Evolutionary conservation across 2,888 invertebrate genomes (phyloP), one percentile per base, ranked within the genome.

Genomic region (Rhamnusium bicolor): DNA sequence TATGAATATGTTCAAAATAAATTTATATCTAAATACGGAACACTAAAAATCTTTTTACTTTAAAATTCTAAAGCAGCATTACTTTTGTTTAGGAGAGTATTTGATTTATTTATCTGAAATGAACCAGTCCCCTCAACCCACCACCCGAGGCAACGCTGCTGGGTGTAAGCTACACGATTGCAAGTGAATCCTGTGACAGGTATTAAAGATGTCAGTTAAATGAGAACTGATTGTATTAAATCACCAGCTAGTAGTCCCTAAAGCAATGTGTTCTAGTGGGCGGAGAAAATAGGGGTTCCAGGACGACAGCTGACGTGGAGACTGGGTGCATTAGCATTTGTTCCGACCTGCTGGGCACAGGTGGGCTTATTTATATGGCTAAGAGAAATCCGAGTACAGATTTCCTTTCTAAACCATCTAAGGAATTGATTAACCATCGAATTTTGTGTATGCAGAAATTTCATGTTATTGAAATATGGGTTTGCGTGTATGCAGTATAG

Each of bases 311-410:
- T 79, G 79, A 78, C 73, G 69, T 68, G 73, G 76, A 76, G 75
- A 74, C 76, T 71, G 75, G 79, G 77, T 77, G 77, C 78, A 78
- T 79, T 78, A 78, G 77, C 75, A 84, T 85, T 85, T 83, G 84
- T 84, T 84, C 83, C 85, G 84, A 85, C 84, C 84, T 85, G 84
- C 84, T 83, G 85, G 83, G 83, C 84, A 85, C 85, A 85, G 85
- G 85, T 85, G 85, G 85, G 83, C 79, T 78, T 84, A 80, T 83
- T 84, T 83, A 81, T 83, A 80, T 79, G 79, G 83, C 79, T 80
- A 68, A 56, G 63, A 70, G 73, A 77, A 77, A 79, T 74, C 75
- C 71, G 75, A 74, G 74, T 32, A 62, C 70, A 69, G 76, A 73
- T 78, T 75, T 78, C 75, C 76, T 76, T 74, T 69, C 46, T 4